Base-by-base conservation (phyloP, 1,140 invertebrate species). In the Heterodera schachtii region DNA sequence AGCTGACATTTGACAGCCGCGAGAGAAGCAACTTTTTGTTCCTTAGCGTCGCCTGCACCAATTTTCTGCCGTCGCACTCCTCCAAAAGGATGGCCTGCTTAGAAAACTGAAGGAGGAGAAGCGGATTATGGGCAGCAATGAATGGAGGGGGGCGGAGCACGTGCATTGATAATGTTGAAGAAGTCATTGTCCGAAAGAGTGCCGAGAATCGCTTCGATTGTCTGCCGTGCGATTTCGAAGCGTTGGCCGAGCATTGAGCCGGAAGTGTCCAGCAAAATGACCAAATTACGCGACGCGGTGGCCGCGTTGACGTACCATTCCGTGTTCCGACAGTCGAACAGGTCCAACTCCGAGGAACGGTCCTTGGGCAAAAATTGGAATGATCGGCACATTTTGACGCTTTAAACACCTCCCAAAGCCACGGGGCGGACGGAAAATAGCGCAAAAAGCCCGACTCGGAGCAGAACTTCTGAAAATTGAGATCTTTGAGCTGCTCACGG, bases 171-270 rank as follows among this genome's bases (percentile, higher is more conserved):
- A 49, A 99, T 93, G 84, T 97, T 97, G 69, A 99, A 94, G 89
- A 95, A 98, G 90, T 99, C 98, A 90, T 99, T 97, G 88, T 98
- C 97, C 11, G 95, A 97, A 9, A 99, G 93, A 0, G 98, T 99
- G 52, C 97, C 95, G 82, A 99, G 90, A 67, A 99, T 94, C 19
- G 92, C 91, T 75, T 97, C 93, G 0, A 96, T 96, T 80, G 93
- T 93, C 83, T 96, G 95, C 88, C 94, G 94, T 7, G 97, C 96
- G 82, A 99, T 97, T 90, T 95, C 94, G 88, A 94, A 93, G 83
- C 95, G 92, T 86, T 95, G 93, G 7, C 97, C 97, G 41, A 94
- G 94, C 98, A 99, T 99, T 16, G 96, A 98, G n/a, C 97, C 98
- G 79, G 95, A 92, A 49, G 95, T 93, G 90, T 99, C 98, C 66